A percentile compares a stretch with the other conserved stretches of the same genome.
Conservation (phyloP, 2,113 vertebrate species). For the Myotis lucifugus region DNA sequence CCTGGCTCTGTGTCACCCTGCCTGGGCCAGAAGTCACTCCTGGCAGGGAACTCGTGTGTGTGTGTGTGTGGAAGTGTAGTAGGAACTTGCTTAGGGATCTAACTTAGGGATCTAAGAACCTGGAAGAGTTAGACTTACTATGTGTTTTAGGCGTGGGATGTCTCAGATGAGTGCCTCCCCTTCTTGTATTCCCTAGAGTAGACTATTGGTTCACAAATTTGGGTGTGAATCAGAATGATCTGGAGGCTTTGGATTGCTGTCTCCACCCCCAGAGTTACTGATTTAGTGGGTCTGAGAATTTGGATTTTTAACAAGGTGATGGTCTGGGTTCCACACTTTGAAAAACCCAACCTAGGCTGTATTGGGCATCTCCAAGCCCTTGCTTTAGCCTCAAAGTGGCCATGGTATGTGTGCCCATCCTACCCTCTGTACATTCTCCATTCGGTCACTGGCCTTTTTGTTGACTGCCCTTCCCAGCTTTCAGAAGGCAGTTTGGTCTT, state of each 20-base stretch:
- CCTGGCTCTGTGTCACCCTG: background rate
- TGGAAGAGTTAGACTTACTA: background rate
- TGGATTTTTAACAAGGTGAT: background rate
- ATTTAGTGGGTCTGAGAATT: background rate
- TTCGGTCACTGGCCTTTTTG: background rate
- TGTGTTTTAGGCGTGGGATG: background rate
- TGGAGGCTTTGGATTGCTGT: background rate
- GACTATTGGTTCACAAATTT: background rate
- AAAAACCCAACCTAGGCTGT: background rate
- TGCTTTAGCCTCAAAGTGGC: background rate
- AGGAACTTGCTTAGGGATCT: background rate
- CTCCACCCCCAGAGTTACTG: background rate
- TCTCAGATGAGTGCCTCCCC: background rate
- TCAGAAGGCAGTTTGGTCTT: background rate
- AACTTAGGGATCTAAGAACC: background rate
- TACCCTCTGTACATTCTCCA: background rate
- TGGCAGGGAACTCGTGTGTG: background rate
- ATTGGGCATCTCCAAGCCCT: background rate
- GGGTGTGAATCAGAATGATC: background rate
- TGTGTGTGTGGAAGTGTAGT: background rate
- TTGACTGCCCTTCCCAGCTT: background rate
- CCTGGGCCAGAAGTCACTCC: background rate
- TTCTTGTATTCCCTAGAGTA: background rate
- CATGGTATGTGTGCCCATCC: background rate
- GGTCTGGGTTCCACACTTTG: background rate